Evolutionary conservation across 2,113 vertebrate genomes (phyloP).

Genomic region (Typhlomys cinereus): DNA sequence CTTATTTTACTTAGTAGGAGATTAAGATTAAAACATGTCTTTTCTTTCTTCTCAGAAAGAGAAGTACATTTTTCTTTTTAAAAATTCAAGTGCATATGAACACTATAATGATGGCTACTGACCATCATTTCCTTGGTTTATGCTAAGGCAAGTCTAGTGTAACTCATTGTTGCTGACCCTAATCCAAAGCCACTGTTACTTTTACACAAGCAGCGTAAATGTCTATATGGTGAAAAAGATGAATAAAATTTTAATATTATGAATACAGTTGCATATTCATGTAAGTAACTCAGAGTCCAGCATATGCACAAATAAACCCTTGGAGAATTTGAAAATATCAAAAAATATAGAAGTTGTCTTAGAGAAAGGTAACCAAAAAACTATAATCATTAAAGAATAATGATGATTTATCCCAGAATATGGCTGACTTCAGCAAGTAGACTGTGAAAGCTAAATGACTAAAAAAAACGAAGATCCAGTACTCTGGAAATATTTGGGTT

Average conservation of each 20-base stretch:
- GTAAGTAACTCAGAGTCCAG: neutral
- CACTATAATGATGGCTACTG: neutral
- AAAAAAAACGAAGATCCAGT: neutral
- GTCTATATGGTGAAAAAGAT: neutral
- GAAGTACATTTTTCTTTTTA: neutral
- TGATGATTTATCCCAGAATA: neutral
- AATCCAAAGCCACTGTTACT: no score
- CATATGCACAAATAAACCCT: neutral
- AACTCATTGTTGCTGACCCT: no score
- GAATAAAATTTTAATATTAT: neutral
- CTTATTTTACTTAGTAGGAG: neutral
- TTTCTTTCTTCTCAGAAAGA: neutral
- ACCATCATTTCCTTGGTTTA: neutral
- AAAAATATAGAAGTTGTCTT: neutral
- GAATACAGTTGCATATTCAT: neutral
- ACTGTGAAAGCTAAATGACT: neutral
- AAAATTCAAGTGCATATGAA: neutral
- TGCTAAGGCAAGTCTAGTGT: neutral
- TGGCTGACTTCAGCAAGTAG: neutral
- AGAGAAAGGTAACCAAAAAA: slow-evolving; percentile 17
- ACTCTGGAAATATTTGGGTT: neutral
- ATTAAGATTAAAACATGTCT: neutral
- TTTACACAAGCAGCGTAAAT: neutral
- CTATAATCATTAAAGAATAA: neutral
- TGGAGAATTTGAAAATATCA: slow-evolving; percentile 24